Base-by-base conservation (phyloP, 2,888 invertebrate genomes). In the Drosophila pseudotakahashii region DNA sequence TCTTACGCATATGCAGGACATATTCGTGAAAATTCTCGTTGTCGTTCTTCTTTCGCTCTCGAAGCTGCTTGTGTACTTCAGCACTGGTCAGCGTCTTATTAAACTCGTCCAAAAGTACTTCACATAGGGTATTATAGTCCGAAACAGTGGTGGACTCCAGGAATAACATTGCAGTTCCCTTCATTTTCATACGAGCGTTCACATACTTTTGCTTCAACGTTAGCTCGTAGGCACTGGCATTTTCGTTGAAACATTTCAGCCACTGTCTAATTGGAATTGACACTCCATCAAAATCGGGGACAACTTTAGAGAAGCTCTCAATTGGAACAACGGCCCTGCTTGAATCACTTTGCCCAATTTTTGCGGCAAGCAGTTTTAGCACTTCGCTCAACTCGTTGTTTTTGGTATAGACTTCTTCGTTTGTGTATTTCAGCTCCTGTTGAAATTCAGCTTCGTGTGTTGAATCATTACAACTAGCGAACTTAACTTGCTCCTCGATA, bases 21-120 rank as follows among this genome's bases (percentile, higher is more conserved):
- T 36, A 13, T n/a, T 36, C 37, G 37, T 37, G n/a, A n/a, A n/a
- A n/a, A 37, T 37, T 37, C n/a, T 37, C n/a, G n/a, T 37, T 37
- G n/a, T 37, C n/a, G n/a, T n/a, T 37, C 5, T 37, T 37, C n/a
- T 37, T n/a, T 13, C 37, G 37, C n/a, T 37, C n/a, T 37, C 6
- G n/a, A n/a, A n/a, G n/a, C 37, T 39, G 37, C n/a, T 36, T 36
- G n/a, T 37, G 37, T 37, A 37, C n/a, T 7, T 37, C n/a, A 36
- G 37, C 37, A n/a, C 37, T 37, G 37, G n/a, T 37, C n/a, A 37
- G 37, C n/a, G n/a, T 37, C n/a, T n/a, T 37, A n/a, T 37, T n/a
- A 37, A 37, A 37, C 13, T 37, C 37, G 7, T n/a, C 37, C n/a
- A 37, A 37, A 37, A 37, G n/a, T 37, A n/a, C 37, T n/a, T n/a